Conservation (phyloP, 92 coral and sea anemone genomes). For the Porites rus region DNA sequence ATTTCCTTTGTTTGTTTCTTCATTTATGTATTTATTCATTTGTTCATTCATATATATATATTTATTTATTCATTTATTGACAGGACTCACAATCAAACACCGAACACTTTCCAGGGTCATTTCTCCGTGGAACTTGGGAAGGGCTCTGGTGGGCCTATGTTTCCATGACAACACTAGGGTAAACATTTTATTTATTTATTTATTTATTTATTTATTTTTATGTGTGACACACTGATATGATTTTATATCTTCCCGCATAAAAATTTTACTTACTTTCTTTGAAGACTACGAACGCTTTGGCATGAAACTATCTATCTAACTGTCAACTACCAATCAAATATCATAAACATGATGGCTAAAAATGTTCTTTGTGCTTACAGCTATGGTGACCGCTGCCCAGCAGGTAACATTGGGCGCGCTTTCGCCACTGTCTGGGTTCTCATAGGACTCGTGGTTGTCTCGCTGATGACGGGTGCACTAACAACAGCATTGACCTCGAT, state of each 20-base stretch:
- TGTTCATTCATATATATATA: too few relatives aligned
- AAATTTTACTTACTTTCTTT: too few relatives aligned
- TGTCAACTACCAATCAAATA: too few relatives aligned
- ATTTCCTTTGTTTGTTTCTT: too few relatives aligned
- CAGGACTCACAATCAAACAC: conserved; percentile 70
- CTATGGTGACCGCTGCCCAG: conserved; percentile 71
- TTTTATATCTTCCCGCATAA: too few relatives aligned
- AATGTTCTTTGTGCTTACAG: conserved; percentile 3
- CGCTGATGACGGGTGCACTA: conserved; percentile 57
- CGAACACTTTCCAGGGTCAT: conserved; percentile 67
- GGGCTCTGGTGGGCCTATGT: conserved; percentile 90
- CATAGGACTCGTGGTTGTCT: conserved; percentile 56
- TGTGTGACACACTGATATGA: not conserved
- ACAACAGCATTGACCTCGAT: conserved; percentile 71
- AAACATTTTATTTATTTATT: not conserved
- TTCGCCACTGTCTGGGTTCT: conserved; percentile 67
- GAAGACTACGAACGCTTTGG: too few relatives aligned
- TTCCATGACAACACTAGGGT: conserved; percentile 92
- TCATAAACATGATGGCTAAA: too few relatives aligned
- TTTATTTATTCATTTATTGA: not conserved
- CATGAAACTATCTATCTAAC: too few relatives aligned
- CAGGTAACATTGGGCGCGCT: conserved; percentile 44
- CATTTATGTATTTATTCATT: too few relatives aligned
- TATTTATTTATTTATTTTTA: too few relatives aligned
- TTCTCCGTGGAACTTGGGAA: conserved; percentile 62